phyloP scores from a whole-genome alignment of 1,140 invertebrate genomes.

The Andricus grossulariae region DNA sequence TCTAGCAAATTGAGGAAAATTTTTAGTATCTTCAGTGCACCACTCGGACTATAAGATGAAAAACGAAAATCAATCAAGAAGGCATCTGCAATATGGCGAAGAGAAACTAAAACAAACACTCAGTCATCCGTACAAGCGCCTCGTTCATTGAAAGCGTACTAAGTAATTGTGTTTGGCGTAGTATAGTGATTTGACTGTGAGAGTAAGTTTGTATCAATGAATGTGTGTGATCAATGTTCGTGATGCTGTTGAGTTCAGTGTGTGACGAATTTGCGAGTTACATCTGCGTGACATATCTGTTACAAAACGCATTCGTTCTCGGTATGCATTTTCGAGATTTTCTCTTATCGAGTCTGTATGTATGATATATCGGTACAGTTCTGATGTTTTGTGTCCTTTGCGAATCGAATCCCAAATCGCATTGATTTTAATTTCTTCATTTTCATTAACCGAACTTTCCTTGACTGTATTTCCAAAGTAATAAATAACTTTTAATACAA shows the following conservation, averaged over 20 bases:
- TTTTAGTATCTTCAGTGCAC: too few relatives aligned
- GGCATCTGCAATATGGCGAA: constrained; percentile 47
- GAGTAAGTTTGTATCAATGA: constrained; percentile 37
- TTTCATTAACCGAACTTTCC: not conserved
- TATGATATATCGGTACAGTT: constrained; percentile 24
- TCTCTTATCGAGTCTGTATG: not conserved
- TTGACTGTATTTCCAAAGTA: constrained; percentile 28
- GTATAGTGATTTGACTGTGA: constrained; percentile 50
- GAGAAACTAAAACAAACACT: constrained; percentile 48
- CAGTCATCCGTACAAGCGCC: constrained; percentile 59
- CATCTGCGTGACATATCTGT: constrained; percentile 7
- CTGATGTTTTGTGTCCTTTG: constrained; percentile 24
- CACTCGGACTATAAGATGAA: not conserved
- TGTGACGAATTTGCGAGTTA: constrained; percentile 58
- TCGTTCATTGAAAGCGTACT: constrained; percentile 39
- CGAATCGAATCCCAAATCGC: not conserved
- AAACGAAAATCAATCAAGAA: constrained; percentile 39
- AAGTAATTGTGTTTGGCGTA: constrained; percentile 42
- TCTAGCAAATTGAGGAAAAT: too few relatives aligned
- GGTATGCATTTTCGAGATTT: constrained; percentile 8
- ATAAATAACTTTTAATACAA: constrained; percentile 15
- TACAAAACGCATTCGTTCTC: constrained; percentile 18
- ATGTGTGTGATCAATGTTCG: constrained; percentile 49
- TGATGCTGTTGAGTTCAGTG: constrained; percentile 68
- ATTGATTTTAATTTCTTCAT: constrained; percentile 10